Conservation (phyloP, 2,797 vertebrate species). For the Mallotus villosus region DNA sequence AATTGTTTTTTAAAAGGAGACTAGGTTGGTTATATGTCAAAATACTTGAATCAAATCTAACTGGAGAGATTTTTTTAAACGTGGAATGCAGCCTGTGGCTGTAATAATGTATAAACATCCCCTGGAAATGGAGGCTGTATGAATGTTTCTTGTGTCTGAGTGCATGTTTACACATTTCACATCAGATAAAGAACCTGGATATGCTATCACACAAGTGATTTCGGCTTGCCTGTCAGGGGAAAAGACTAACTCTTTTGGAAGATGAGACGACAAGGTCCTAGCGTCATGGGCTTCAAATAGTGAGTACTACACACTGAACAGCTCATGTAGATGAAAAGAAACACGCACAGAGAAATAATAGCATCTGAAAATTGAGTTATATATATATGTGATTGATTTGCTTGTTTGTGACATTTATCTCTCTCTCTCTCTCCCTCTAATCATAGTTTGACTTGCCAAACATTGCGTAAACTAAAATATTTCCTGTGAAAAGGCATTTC, state of each 20-base stretch:
- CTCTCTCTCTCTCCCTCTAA: slow-evolving; percentile 58
- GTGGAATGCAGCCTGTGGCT: slow-evolving; percentile 41
- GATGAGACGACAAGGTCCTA: slow-evolving; percentile 36
- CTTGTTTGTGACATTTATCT: slow-evolving; percentile 62
- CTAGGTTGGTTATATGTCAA: slow-evolving; percentile 7
- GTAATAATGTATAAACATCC: slow-evolving; percentile 4
- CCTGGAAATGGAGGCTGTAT: not conserved
- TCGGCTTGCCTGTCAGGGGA: not conserved
- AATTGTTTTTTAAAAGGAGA: slow-evolving; percentile 26
- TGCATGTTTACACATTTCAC: not conserved
- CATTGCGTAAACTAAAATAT: slow-evolving; percentile 71
- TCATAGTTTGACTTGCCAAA: slow-evolving; percentile 73
- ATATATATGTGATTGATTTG: slow-evolving; percentile 52
- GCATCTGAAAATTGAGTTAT: slow-evolving; percentile 38
- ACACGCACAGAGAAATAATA: slow-evolving; percentile 20
- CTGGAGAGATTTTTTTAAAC: slow-evolving; percentile 20
- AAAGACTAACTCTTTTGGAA: slow-evolving; percentile 6
- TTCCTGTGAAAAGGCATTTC: slow-evolving; percentile 85
- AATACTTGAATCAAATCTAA: slow-evolving; percentile 3
- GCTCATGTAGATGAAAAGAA: slow-evolving; percentile 44
- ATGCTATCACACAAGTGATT: slow-evolving; percentile 6
- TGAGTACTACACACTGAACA: slow-evolving; percentile 40
- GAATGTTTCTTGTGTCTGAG: slow-evolving; percentile 1
- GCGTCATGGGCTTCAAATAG: slow-evolving; percentile 40
- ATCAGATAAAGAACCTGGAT: slow-evolving; percentile 18